These are phyloP conservation scores for Synergus laeviventris DNA, from an alignment of 2,888 invertebrate genomes.

Conservation along the genomic window DNA sequence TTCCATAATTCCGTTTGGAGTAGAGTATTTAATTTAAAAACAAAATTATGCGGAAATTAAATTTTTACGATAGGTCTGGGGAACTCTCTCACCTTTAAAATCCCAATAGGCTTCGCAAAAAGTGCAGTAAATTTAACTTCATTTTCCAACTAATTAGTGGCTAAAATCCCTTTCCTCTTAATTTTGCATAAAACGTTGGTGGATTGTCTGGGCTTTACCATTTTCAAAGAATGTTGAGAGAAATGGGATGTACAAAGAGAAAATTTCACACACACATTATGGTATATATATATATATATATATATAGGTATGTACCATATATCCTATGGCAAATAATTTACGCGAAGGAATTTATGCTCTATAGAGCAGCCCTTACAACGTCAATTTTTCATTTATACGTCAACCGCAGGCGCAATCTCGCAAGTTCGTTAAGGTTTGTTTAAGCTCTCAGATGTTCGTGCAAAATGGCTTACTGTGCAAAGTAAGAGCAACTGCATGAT, in stretches of 20 bases:
- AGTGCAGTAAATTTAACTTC: neutral
- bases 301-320: no score
- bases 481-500: neutral
- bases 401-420: conserved; percentile 48
- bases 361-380: conserved; percentile 3
- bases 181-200: conserved; percentile 18
- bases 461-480: neutral
- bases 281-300: neutral
- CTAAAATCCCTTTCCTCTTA: neutral
- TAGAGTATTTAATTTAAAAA: neutral
- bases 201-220: neutral
- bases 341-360: neutral
- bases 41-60: neutral
- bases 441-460: conserved; percentile 28
- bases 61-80: neutral
- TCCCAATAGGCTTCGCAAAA: neutral
- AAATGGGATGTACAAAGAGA: neutral
- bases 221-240: neutral
- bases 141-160: conserved; percentile 28
- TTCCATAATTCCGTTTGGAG: neutral
- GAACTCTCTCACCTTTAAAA: neutral
- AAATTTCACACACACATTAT: neutral
- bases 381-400: conserved; percentile 54
- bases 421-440: conserved; percentile 54
- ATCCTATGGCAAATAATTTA: neutral